phyloP scores from a whole-genome alignment of 2,797 vertebrate species.

The Clarias laeviceps region DNA sequence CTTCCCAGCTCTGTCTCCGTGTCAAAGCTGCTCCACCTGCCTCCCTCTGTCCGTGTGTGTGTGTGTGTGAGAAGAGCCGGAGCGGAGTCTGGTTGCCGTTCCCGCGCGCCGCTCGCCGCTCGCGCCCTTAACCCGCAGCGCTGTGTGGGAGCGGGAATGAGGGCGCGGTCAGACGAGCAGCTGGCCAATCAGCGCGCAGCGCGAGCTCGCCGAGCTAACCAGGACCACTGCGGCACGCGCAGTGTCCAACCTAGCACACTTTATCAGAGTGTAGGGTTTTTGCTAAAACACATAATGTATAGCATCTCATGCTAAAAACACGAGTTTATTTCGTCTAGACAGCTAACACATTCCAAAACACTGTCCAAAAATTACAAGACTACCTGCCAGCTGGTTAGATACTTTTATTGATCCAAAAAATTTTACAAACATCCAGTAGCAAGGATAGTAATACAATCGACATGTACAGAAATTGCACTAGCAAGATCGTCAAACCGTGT shows the following conservation, averaged over 20 bases:
- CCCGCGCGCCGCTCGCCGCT: constrained; percentile 17
- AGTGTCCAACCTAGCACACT: constrained; percentile 8
- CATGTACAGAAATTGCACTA: too few species aligned
- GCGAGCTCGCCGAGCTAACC: constrained; percentile 28
- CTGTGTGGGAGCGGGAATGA: constrained; percentile 61
- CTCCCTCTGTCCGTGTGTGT: not conserved
- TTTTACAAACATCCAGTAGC: too few species aligned
- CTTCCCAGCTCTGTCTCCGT: not conserved
- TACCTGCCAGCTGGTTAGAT: not conserved
- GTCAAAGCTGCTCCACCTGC: constrained; percentile 17
- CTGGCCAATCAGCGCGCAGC: constrained; percentile 73
- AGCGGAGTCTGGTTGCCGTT: constrained; percentile 5
- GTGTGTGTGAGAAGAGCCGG: not conserved
- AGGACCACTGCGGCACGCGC: constrained; percentile 53
- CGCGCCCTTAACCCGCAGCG: constrained; percentile 33
- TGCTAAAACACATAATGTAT: not conserved
- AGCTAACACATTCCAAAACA: not conserved
- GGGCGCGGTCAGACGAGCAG: constrained; percentile 75
- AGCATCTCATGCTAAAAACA: too few species aligned
- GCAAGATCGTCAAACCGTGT: too few species aligned
- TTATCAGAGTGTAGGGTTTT: not conserved
- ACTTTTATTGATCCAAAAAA: too few species aligned
- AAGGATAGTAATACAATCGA: too few species aligned
- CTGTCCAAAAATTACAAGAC: not conserved
- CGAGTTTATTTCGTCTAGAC: too few species aligned